Conservation (phyloP, 2,888 invertebrate species). For the Antheraea assamensis region DNA sequence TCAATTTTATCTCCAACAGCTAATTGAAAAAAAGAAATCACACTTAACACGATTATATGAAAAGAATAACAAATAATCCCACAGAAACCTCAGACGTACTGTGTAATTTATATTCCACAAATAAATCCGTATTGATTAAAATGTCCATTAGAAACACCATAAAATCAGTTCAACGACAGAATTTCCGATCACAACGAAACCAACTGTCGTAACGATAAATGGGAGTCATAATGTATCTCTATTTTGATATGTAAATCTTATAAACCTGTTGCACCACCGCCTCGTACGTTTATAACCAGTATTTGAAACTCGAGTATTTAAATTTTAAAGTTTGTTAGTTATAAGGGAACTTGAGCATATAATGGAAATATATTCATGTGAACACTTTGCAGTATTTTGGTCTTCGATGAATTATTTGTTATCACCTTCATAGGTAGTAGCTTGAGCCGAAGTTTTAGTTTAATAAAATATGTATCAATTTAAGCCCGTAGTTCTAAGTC, state of each 20-base stretch:
- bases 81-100: not conserved
- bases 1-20: not conserved
- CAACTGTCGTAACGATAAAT: constrained; percentile 26
- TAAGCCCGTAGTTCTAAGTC: too few relatives aligned
- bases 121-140: constrained; percentile 14
- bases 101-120: not conserved
- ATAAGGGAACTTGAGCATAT: not conserved
- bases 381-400: not conserved
- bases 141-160: constrained; percentile 19
- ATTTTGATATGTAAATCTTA: constrained; percentile 31
- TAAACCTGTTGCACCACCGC: not conserved
- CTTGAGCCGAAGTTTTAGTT: too few relatives aligned
- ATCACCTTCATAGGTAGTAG: too few relatives aligned
- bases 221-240: constrained; percentile 23
- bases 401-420: too few relatives aligned
- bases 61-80: not conserved
- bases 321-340: not conserved
- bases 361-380: not conserved
- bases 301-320: not conserved
- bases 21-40: not conserved
- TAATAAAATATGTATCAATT: too few relatives aligned
- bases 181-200: constrained; percentile 17
- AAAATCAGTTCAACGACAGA: constrained; percentile 17
- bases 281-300: constrained; percentile 4
- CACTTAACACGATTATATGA: not conserved